Base-by-base conservation (phyloP, 2,113 vertebrate species). In the Brachypteracias leptosomus region DNA sequence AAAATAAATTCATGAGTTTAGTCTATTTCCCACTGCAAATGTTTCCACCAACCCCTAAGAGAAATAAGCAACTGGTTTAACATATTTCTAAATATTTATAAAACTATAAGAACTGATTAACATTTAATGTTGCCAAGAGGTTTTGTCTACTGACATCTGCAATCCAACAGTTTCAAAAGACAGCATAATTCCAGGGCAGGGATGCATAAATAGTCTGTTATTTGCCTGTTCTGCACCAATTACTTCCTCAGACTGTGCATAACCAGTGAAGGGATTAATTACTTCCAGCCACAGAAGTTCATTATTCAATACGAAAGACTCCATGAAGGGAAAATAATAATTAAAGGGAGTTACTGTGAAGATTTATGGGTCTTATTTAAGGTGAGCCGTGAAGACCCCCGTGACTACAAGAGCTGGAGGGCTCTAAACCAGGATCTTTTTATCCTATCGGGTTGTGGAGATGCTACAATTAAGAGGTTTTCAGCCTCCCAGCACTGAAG, bases 41-140 rank as follows among this genome's bases (percentile, higher is more conserved):
- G 86, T 93, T 93, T 62, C 90, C n/a, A 25, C 29, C 61, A 57
- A 86, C 36, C 9, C 92, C 95, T 81, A 3, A n/a, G 90, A 72
- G 92, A 71, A 63, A 85, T 42, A n/a, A 95, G 67, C 44, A 40
- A 95, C 72, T 26, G 65, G 73, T 96, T n/a, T 90, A 96, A 84
- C 85, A 80, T 22, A 70, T 87, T 91, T 89, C 89, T 76, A 91
- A 94, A 95, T 97, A 96, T 96, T 96, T 96, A 85, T 94, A 78
- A 93, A 92, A 55, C 61, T 26, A 7, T 24, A 40, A 81, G 74
- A 93, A 67, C 80, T 9, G 38, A 93, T 97, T 82, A 95, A 96
- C 93, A 94, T 96, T 96, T 97, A 31, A 95, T n/a, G 57, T 88
- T 83, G 94, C 95, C 94, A 90, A 85, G 94, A 97, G 95, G 85